These are phyloP conservation scores for Oreocharis arfaki DNA, from an alignment of 2,113 vertebrate genomes.

Conservation along the genomic window DNA sequence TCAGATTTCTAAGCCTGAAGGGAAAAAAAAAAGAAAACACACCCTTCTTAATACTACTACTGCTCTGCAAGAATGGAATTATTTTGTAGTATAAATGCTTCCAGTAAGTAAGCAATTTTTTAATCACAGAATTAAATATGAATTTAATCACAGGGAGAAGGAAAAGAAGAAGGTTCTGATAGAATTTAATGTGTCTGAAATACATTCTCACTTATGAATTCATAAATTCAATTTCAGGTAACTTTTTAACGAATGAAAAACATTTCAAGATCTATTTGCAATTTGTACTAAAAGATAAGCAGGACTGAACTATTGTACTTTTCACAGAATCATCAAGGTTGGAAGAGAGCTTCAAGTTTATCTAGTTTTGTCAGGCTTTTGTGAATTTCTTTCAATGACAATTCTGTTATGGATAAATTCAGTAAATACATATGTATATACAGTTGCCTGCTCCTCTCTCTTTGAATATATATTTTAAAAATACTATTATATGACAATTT, in stretches of 20 bases:
- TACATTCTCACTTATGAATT: not conserved
- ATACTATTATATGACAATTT: not conserved
- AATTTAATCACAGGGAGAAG: not conserved
- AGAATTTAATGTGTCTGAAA: not conserved
- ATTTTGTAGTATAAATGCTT: not conserved
- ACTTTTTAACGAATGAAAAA: not conserved
- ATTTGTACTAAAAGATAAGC: not conserved
- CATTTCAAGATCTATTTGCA: not conserved
- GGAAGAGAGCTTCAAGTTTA: not conserved
- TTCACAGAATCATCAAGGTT: not conserved
- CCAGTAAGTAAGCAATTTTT: not conserved
- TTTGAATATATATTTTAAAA: not conserved
- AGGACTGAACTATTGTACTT: not conserved
- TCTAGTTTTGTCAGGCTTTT: not conserved
- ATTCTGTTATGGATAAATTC: not conserved
- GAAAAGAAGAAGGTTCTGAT: not conserved
- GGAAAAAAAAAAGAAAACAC: not conserved
- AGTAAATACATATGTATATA: not conserved
- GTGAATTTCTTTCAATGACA: not conserved
- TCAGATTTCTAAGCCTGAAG: not conserved
- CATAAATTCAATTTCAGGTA: not conserved
- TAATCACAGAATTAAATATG: not conserved
- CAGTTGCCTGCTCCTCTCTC: not conserved
- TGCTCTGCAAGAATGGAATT: not conserved
- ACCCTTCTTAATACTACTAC: not conserved